phyloP scores from a whole-genome alignment of 2,888 invertebrate genomes.

The Melolontha melolontha region DNA sequence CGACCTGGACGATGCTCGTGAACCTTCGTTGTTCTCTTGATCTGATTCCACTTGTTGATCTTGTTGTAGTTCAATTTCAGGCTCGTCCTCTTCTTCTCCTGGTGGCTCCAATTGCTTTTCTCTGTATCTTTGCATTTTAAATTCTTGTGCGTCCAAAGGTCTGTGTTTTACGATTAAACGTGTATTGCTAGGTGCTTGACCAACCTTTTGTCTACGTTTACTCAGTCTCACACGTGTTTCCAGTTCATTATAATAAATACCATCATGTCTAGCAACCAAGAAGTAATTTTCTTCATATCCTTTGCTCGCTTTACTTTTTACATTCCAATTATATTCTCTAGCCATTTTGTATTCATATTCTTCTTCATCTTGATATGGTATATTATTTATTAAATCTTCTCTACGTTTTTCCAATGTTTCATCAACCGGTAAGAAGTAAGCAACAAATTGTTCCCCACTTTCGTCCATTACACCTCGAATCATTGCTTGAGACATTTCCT shows the following conservation, averaged over 20 bases:
- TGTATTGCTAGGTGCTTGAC: constrained; percentile 75
- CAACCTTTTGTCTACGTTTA: constrained; percentile 86
- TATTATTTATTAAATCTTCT: constrained; percentile 79
- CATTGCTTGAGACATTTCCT: constrained; percentile 99
- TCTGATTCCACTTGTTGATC: constrained; percentile 71
- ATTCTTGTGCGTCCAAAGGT: constrained; percentile 85
- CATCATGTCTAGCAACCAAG: constrained; percentile 90
- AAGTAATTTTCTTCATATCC: constrained; percentile 92
- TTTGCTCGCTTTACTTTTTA: constrained; percentile 85
- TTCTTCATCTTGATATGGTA: constrained; percentile 89
- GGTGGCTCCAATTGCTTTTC: constrained; percentile 91
- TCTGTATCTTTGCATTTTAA: constrained; percentile 86
- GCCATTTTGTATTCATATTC: constrained; percentile 98
- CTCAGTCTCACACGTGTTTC: constrained; percentile 95
- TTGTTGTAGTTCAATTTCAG: constrained; percentile 69
- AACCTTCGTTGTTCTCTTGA: constrained; percentile 60
- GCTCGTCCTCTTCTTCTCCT: constrained; percentile 75
- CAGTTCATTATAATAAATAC: constrained; percentile 94
- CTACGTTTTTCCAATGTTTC: constrained; percentile 91
- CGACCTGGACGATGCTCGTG: constrained; percentile 54
- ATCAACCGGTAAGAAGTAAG: constrained; percentile 96
- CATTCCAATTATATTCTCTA: constrained; percentile 99
- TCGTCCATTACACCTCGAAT: constrained; percentile 99
- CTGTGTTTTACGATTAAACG: constrained; percentile 91
- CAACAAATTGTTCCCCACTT: constrained; percentile 98